Conservation (phyloP, 2,888 invertebrate species). For the Rhorus exstirpatorius region DNA sequence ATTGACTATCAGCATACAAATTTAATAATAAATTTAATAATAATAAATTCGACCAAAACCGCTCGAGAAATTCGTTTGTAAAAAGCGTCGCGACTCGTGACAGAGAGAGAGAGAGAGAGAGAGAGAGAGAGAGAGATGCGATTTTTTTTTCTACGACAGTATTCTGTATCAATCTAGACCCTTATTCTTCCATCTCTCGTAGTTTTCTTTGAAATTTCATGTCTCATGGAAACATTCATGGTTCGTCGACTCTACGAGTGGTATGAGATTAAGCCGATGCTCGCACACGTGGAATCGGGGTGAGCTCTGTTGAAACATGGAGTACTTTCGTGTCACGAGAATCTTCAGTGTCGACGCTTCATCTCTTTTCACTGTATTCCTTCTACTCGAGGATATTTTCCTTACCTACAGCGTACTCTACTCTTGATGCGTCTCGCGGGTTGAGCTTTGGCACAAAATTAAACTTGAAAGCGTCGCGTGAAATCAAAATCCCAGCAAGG, state of each 20-base stretch:
- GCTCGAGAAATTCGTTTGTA: constrained; percentile 26
- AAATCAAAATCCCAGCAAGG: constrained; percentile 72
- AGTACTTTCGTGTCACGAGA: constrained; percentile 73
- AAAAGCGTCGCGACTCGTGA: too few relatives aligned
- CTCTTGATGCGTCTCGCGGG: constrained; percentile 28
- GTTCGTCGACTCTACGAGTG: constrained; percentile 58
- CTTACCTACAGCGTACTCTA: constrained; percentile 6
- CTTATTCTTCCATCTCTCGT: constrained; percentile 21
- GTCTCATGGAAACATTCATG: constrained; percentile 76
- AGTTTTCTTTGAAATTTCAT: constrained; percentile 77
- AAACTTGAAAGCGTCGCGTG: constrained; percentile 74
- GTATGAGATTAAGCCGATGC: constrained; percentile 21
- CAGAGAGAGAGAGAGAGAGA: too few relatives aligned
- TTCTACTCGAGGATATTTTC: constrained; percentile 18
- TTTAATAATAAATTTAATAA: too few relatives aligned
- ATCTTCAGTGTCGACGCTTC: constrained; percentile 65
- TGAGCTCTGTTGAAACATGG: constrained; percentile 69
- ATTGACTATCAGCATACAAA: too few relatives aligned
- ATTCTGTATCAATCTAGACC: constrained; percentile 11
- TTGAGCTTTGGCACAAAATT: constrained; percentile 67
- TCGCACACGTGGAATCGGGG: constrained; percentile 8
- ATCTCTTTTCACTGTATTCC: constrained; percentile 22
- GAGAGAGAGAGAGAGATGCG: not conserved
- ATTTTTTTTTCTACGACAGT: constrained; percentile 3
- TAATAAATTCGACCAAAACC: too few relatives aligned